Conservation (phyloP, 1,140 invertebrate species). For the Euglossa dilemma region DNA sequence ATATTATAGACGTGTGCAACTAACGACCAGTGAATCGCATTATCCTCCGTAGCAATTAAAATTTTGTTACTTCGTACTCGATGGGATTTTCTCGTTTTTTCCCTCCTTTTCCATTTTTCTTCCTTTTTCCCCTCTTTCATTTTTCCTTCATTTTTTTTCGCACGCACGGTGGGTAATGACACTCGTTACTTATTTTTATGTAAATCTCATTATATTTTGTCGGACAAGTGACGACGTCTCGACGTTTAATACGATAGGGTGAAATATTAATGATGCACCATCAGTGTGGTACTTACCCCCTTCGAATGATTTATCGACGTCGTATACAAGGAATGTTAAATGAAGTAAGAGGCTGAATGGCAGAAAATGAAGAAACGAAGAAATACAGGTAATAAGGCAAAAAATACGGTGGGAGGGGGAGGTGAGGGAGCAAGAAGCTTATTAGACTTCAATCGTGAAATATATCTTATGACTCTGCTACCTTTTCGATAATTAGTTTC, state of each 20-base stretch:
- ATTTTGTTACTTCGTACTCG: neutral
- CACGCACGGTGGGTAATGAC: neutral
- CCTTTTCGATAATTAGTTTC: neutral
- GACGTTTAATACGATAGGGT: slow-evolving; percentile 52
- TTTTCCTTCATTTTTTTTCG: neutral
- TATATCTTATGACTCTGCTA: neutral
- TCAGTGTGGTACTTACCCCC: slow-evolving; percentile 7
- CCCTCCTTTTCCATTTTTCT: neutral
- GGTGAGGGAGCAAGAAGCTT: neutral
- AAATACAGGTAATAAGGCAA: neutral
- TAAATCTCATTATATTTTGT: slow-evolving; percentile 46
- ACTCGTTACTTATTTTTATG: slow-evolving; percentile 8
- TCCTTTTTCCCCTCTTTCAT: neutral
- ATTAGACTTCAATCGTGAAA: neutral
- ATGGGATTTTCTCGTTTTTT: neutral
- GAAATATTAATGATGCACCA: slow-evolving; percentile 71
- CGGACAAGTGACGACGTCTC: slow-evolving; percentile 48
- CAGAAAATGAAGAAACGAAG: slow-evolving; percentile 22
- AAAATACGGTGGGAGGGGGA: no score
- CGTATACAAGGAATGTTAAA: slow-evolving; percentile 75
- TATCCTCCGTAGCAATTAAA: neutral
- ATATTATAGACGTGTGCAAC: neutral
- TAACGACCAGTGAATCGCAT: neutral
- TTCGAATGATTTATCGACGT: slow-evolving; percentile 73
- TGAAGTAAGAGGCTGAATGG: slow-evolving; percentile 46